Evolutionary conservation across 2,113 vertebrate genomes (phyloP).

Genomic region (Austrofundulus limnaeus): DNA sequence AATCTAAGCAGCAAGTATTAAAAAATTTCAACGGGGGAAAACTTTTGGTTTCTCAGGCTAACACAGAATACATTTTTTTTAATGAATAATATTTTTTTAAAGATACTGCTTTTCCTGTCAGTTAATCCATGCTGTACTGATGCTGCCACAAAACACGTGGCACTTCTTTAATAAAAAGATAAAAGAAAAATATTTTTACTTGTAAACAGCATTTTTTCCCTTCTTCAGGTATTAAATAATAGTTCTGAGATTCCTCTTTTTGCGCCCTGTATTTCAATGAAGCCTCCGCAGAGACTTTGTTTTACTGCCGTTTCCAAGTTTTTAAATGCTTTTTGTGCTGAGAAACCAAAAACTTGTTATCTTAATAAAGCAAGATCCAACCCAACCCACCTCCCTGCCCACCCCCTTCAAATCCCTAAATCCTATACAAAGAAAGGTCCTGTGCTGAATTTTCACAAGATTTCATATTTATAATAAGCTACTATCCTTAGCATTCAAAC

Average conservation of each 20-base stretch:
- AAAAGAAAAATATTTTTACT: constrained; percentile 48
- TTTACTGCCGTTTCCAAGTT: constrained; percentile 71
- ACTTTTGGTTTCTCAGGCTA: constrained; percentile 82
- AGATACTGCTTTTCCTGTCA: constrained; percentile 76
- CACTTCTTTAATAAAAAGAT: constrained; percentile 55
- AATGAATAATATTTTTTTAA: too few species aligned
- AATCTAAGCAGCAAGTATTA: constrained; percentile 82
- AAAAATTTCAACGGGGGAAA: constrained; percentile 78
- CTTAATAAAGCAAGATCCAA: constrained; percentile 70
- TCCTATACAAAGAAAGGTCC: constrained; percentile 75
- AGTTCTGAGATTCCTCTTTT: constrained; percentile 74
- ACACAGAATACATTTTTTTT: constrained; percentile 73
- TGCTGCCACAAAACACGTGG: constrained; percentile 71
- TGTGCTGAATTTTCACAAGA: constrained; percentile 83
- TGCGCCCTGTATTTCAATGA: constrained; percentile 64
- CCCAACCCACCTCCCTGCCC: constrained; percentile 2
- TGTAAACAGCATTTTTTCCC: constrained; percentile 75
- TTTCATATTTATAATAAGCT: constrained; percentile 85
- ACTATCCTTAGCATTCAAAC: constrained; percentile 85
- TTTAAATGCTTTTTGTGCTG: constrained; percentile 77
- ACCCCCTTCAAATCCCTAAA: constrained; percentile 43
- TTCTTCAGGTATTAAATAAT: constrained; percentile 66
- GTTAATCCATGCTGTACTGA: constrained; percentile 78
- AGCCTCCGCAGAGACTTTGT: constrained; percentile 66
- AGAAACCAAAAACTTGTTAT: constrained; percentile 82